These are phyloP conservation scores for Brachionus rubens DNA, from an alignment of 1,140 invertebrate species.

Conservation along the genomic window DNA sequence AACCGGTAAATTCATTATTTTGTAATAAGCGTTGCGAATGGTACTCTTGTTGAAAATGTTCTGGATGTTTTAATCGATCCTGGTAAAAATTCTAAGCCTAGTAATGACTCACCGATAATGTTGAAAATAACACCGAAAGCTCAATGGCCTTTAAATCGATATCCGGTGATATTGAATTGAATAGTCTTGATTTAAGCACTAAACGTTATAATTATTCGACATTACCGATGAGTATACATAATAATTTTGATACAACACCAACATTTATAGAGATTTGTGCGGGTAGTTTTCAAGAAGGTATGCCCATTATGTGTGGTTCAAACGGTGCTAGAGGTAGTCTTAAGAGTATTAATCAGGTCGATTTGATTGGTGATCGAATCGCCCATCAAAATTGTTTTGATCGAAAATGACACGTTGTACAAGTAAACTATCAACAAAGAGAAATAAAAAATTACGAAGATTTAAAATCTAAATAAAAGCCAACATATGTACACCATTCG, in stretches of 20 bases:
- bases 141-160: conserved; percentile 73
- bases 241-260: conserved; percentile 17
- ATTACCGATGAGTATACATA: conserved; percentile 16
- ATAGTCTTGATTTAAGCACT: conserved; percentile 21
- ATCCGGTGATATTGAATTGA: conserved; percentile 27
- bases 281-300: conserved; percentile 39
- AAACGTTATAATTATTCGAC: background rate
- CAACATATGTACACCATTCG: conserved; percentile 10
- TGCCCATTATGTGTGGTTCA: conserved; percentile 36
- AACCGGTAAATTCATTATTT: conserved; percentile 71
- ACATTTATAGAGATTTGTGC: conserved; percentile 37
- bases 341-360: background rate
- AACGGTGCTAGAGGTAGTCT: background rate
- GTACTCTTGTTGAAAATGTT: conserved; percentile 81
- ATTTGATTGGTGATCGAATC: background rate
- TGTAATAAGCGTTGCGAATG: conserved; percentile 76
- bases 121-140: conserved; percentile 77
- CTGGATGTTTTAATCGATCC: conserved; percentile 68
- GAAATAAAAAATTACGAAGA: background rate
- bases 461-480: background rate
- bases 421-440: background rate
- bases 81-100: conserved; percentile 66
- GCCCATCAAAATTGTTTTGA: too few relatives aligned
- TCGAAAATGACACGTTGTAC: conserved; percentile 37
- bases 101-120: conserved; percentile 83